Evolutionary conservation across 2,888 invertebrate species (phyloP), one percentile per base, ranked within the genome.

Genomic region (Epinotia bilunana): DNA sequence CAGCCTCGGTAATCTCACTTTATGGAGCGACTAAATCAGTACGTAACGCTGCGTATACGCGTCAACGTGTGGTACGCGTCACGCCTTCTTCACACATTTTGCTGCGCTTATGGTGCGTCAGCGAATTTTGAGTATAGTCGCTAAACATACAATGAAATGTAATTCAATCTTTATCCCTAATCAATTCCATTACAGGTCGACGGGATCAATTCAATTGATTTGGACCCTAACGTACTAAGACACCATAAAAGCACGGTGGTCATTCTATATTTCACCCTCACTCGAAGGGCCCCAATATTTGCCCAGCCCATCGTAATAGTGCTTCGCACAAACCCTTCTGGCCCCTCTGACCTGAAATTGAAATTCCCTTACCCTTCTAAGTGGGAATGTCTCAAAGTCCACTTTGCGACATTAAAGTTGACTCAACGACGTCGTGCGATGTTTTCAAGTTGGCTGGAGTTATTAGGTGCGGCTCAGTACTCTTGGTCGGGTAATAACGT

Each of bases 271-370:
- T 79, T 80, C 77, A 78, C 79, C 79, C 79, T 78, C 77, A 79
- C 78, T 77, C 77, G 77, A 73, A 76, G 76, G 76, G 75, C 76
- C 78, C 70, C 76, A 76, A 80, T 79, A 81, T 82, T 83, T 81
- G 80, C 80, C 77, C 79, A 82, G 81, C 79, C 78, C 77, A 72
- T 76, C 70, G 80, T 79, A 81, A 83, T 82, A 77, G 81, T 76
- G 78, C 81, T 79, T 80, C 77, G 5, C 53, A 78, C 80, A 82
- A 83, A 81, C 82, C 81, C 80, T 79, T 75, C 72, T 76, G 71
- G 78, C 78, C 76, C 77, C 77, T 75, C 74, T 76, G 78, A 78
- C 79, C 78, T 80, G 76, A 82, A 82, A 83, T 83, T 82, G 80
- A 82, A 83, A 83, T 82, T 82, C 80, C 78, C 78, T 70, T 72